A percentile compares a stretch with the other conserved stretches of the same genome.
Conservation (phyloP, 2,113 vertebrate species). For the Prietella phreatophila region DNA sequence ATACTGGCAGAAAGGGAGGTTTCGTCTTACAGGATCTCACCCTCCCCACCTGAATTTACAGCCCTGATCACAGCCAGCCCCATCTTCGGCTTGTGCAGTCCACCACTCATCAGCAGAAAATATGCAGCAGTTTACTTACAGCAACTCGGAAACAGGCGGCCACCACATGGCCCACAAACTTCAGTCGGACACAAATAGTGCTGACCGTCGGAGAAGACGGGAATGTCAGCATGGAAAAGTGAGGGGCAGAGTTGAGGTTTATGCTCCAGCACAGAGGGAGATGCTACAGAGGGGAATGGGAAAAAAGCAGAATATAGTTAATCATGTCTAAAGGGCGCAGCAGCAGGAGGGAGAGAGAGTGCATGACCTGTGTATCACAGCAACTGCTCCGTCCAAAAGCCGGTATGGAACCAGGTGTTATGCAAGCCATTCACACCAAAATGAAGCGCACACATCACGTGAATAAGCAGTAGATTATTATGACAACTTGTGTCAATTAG, state of each 20-base stretch:
- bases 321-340: slow-evolving; percentile 51
- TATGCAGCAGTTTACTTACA: slow-evolving; percentile 27
- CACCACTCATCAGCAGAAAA: slow-evolving; percentile 31
- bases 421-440: slow-evolving; percentile 25
- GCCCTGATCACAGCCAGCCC: slow-evolving; percentile 57
- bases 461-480: slow-evolving; percentile 1
- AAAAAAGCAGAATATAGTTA: slow-evolving; percentile 47
- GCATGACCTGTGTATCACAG: slow-evolving; percentile 68
- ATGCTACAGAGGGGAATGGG: slow-evolving; percentile 63
- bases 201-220: not conserved
- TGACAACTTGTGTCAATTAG: not conserved
- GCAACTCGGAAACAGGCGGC: slow-evolving; percentile 20
- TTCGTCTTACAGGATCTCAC: slow-evolving; percentile 74
- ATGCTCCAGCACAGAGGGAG: slow-evolving; percentile 41
- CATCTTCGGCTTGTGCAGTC: slow-evolving; percentile 22
- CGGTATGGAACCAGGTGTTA: slow-evolving; percentile 55
- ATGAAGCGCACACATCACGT: not conserved
- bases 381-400: slow-evolving; percentile 60
- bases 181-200: not conserved
- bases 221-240: slow-evolving; percentile 16
- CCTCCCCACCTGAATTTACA: slow-evolving; percentile 72
- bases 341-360: slow-evolving; percentile 49
- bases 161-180: slow-evolving; percentile 43
- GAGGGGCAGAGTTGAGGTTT: slow-evolving; percentile 9
- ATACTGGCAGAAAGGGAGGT: slow-evolving; percentile 69